Percentiles rank a stretch among this genome's conserved stretches.
phyloP scores from a whole-genome alignment of 2,113 vertebrate genomes.

The Cettia cetti region DNA sequence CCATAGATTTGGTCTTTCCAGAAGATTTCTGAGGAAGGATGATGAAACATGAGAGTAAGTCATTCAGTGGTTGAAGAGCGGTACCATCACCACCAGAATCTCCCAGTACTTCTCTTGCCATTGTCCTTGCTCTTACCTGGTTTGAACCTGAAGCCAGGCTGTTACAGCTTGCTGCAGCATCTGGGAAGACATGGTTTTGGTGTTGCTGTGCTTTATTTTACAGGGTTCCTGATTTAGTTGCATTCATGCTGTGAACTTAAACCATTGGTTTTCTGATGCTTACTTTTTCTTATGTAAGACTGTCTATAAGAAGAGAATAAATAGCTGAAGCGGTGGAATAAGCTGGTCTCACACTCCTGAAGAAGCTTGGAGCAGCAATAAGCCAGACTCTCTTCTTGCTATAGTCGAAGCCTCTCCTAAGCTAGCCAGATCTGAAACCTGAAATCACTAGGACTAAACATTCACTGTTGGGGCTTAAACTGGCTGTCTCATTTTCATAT shows the following conservation, averaged over 20 bases:
- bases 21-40: neutral
- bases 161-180: neutral
- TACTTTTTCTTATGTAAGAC: neutral
- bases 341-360: neutral
- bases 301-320: neutral
- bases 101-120: neutral
- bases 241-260: neutral
- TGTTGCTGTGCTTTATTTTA: neutral
- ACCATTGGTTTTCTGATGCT: neutral
- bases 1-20: neutral
- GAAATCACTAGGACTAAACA: neutral
- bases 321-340: neutral
- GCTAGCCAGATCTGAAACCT: neutral
- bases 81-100: neutral
- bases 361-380: neutral
- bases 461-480: neutral
- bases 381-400: neutral
- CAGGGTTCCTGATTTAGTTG: neutral
- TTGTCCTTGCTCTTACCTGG: neutral
- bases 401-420: neutral
- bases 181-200: neutral
- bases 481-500: neutral
- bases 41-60: neutral
- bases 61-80: neutral
- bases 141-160: neutral